These are phyloP conservation scores for Hydrolagus affinis DNA, from an alignment of 2,113 vertebrate species.

Conservation along the genomic window DNA sequence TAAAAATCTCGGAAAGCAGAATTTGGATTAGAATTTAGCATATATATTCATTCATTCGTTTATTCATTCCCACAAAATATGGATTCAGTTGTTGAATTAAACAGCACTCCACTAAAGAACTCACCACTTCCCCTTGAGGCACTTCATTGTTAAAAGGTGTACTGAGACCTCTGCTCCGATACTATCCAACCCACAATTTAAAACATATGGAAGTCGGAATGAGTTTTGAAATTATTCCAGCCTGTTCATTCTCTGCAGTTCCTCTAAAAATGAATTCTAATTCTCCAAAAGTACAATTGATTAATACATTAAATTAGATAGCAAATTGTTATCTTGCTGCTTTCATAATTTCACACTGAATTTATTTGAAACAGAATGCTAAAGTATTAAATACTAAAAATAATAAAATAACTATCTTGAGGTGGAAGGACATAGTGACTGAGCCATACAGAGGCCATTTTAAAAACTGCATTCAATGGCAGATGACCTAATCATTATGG, in stretches of 20 bases:
- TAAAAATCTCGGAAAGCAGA: not conserved
- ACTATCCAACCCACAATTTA: not conserved
- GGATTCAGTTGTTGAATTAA: not conserved
- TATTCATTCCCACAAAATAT: not conserved
- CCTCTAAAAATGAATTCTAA: not conserved
- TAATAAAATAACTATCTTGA: too few species aligned
- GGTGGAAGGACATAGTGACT: too few species aligned
- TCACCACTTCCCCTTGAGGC: not conserved
- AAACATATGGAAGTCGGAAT: not conserved
- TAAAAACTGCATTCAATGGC: too few species aligned
- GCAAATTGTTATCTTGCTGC: not conserved
- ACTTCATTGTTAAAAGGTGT: not conserved
- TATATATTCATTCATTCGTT: not conserved
- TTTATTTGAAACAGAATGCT: too few species aligned
- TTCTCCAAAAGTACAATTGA: not conserved
- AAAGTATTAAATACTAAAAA: too few species aligned
- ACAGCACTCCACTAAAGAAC: conserved; percentile 15
- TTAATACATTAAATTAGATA: not conserved
- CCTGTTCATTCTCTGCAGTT: not conserved
- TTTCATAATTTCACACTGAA: not conserved
- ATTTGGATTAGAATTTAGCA: conserved; percentile 8
- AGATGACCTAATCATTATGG: too few species aligned
- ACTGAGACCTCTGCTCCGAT: not conserved
- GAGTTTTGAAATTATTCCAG: not conserved
- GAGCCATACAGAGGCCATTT: too few species aligned